Evolutionary conservation across 2,888 invertebrate genomes (phyloP).

Genomic region (Athripsodes cinereus): DNA sequence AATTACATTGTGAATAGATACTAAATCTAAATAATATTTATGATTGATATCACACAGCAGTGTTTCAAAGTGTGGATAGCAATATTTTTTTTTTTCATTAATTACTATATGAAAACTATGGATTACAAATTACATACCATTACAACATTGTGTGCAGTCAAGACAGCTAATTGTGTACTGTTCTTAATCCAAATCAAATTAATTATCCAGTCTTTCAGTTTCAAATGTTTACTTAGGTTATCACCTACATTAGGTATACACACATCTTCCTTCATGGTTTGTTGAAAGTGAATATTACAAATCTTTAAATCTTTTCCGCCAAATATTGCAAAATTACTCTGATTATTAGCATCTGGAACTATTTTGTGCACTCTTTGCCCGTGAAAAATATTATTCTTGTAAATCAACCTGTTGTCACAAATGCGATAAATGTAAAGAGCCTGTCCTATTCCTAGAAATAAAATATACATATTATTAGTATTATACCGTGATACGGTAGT

Average conservation of each 20-base stretch:
- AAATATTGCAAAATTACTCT: constrained; percentile 42
- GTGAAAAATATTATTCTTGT: constrained; percentile 33
- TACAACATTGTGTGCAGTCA: constrained; percentile 62
- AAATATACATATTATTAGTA: neutral
- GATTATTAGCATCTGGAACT: constrained; percentile 32
- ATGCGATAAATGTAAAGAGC: constrained; percentile 37
- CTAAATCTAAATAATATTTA: no score
- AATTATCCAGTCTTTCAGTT: constrained; percentile 58
- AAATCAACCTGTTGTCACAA: constrained; percentile 29
- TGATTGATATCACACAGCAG: no score
- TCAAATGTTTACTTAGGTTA: neutral
- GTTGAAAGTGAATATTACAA: constrained; percentile 21
- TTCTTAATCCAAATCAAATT: constrained; percentile 47
- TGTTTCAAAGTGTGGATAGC: no score
- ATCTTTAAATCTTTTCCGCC: constrained; percentile 53
- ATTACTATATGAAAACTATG: no score
- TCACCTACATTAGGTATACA: neutral
- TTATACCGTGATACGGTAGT: no score
- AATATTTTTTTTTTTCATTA: no score
- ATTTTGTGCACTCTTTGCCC: constrained; percentile 57
- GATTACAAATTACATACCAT: constrained; percentile 35
- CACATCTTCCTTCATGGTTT: neutral
- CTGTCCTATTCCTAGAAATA: constrained; percentile 50
- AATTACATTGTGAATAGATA: no score
- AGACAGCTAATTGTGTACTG: constrained; percentile 43